Conservation (phyloP, 2,797 vertebrate species). For the Kryptolebias ocellatus region DNA sequence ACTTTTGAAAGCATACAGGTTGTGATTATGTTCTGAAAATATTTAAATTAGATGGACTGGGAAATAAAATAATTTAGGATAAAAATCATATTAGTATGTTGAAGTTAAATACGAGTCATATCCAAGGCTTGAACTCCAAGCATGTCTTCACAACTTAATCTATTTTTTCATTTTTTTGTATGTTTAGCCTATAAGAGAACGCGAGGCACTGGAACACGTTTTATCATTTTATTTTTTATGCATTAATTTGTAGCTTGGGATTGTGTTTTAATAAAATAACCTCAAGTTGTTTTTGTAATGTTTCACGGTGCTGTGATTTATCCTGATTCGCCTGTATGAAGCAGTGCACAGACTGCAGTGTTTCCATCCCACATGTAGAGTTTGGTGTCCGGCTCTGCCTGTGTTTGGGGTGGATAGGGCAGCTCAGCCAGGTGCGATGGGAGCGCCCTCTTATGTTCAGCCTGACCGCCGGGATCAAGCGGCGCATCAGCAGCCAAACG, state of each 20-base stretch:
- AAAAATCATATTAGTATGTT: no score
- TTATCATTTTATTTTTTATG: no score
- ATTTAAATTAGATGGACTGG: slow-evolving; percentile 28
- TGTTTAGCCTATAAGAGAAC: no score
- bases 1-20: slow-evolving; percentile 21
- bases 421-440: slow-evolving; percentile 86
- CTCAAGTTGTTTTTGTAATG: not conserved
- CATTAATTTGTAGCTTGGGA: no score
- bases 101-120: no score
- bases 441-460: slow-evolving; percentile 90
- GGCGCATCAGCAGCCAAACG: slow-evolving; percentile 72
- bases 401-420: slow-evolving; percentile 73
- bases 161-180: no score
- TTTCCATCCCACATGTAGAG: slow-evolving; percentile 35
- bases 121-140: no score
- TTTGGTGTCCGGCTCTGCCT: slow-evolving; percentile 72
- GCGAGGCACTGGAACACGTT: no score
- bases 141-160: no score
- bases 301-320: not conserved
- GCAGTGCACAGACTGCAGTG: slow-evolving; percentile 16
- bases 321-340: not conserved
- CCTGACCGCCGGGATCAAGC: slow-evolving; percentile 83
- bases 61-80: no score
- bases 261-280: no score
- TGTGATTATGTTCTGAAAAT: slow-evolving; percentile 28